A percentile compares a stretch with the other conserved stretches of the same genome.
phyloP scores from a whole-genome alignment of 2,888 invertebrate genomes.

The Terebella lapidaria region DNA sequence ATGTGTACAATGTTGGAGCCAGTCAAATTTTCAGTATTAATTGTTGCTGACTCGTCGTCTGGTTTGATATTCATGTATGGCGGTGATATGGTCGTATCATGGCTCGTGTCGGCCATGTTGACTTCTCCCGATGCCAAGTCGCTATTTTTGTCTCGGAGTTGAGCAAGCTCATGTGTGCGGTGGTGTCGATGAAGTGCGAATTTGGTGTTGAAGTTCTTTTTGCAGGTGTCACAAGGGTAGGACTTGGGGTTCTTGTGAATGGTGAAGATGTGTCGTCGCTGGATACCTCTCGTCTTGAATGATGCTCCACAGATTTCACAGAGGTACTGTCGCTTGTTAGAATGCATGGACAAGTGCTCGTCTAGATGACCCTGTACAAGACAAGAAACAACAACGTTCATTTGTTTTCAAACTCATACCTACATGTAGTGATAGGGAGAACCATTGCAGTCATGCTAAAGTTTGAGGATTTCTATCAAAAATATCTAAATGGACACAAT shows the following conservation, averaged over 20 bases:
- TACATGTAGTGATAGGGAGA: too few relatives aligned
- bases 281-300: conserved; percentile 54
- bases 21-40: not conserved
- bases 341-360: conserved; percentile 51
- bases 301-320: conserved; percentile 59
- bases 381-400: too few relatives aligned
- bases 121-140: not conserved
- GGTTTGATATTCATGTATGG: not conserved
- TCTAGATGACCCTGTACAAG: conserved; percentile 47
- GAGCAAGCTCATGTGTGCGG: not conserved
- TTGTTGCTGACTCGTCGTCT: not conserved
- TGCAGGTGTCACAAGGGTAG: conserved; percentile 45
- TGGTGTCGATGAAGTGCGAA: conserved; percentile 50
- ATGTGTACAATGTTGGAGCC: not conserved
- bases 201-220: conserved; percentile 53
- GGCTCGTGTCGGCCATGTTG: too few relatives aligned
- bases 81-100: too few relatives aligned
- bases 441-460: too few relatives aligned
- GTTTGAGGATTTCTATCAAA: not conserved
- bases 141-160: not conserved
- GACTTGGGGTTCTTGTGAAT: conserved; percentile 53
- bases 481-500: not conserved
- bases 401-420: too few relatives aligned
- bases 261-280: conserved; percentile 51
- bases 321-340: conserved; percentile 55